phyloP scores from a whole-genome alignment of 2,888 invertebrate genomes.

The Neocrepidodera transversa region DNA sequence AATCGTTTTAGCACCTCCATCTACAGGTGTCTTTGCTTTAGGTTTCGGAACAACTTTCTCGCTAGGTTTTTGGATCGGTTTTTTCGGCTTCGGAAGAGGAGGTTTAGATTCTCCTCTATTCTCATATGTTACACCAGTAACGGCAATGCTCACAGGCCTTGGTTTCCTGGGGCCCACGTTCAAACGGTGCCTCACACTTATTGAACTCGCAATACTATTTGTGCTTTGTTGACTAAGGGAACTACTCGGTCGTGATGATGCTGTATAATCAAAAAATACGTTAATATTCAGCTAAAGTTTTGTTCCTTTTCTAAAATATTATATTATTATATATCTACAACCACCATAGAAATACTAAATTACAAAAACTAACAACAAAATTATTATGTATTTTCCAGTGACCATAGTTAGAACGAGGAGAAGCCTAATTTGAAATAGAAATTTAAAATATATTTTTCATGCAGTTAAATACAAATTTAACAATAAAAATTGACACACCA shows the following conservation, averaged over 20 bases:
- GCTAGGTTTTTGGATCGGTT: conserved; percentile 54
- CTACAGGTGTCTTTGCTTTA: conserved; percentile 43
- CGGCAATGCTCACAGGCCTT: conserved; percentile 83
- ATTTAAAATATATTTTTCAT: no score
- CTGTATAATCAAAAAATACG: conserved; percentile 52
- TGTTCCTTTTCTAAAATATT: no score
- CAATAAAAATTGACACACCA: no score
- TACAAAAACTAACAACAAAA: no score
- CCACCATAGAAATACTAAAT: no score
- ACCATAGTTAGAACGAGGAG: no score
- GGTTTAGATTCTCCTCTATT: conserved; percentile 61
- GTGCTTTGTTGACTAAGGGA: conserved; percentile 79
- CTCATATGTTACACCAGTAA: conserved; percentile 75
- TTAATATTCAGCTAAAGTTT: neutral
- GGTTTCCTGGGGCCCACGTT: conserved; percentile 72
- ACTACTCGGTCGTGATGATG: conserved; percentile 84
- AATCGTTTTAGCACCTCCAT: conserved; percentile 42
- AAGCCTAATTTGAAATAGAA: no score
- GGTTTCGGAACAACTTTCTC: conserved; percentile 31
- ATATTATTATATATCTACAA: no score
- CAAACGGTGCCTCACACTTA: conserved; percentile 67
- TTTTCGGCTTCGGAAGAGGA: conserved; percentile 61
- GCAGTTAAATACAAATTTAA: no score
- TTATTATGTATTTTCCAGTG: no score
- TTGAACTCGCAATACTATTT: conserved; percentile 66